Base-by-base conservation (phyloP, 2,113 vertebrate genomes). In the Nyctibius bracteatus region DNA sequence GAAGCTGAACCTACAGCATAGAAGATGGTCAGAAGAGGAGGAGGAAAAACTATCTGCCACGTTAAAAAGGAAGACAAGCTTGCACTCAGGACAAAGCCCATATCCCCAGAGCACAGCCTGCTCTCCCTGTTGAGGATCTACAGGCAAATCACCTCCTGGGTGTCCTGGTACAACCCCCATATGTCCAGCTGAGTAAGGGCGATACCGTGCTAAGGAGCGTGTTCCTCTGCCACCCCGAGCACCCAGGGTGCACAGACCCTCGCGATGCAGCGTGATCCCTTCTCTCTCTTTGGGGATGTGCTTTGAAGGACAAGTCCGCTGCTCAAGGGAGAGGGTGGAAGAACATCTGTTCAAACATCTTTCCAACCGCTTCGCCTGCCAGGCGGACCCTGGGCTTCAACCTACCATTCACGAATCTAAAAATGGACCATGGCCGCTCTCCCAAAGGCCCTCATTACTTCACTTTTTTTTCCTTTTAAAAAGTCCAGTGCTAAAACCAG, bases 231-330 rank as follows among this genome's bases (percentile, higher is more conserved):
- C 43, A 20, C 62, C 62, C 41, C 2, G 6, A 49, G 31, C 80
- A 27, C 17, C 25, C 2, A 1, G n/a, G 55, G 35, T 35, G 41
- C 47, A 21, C 46, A 62, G 67, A 62, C 49, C 21, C 18, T 41
- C 2, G 0, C 0, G 4, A 37, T 15, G 8, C 49, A 46, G 57
- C 9, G 5, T 1, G 5, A 43, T 46, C 17, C 43, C 37, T 85
- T 23, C 67, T 47, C 35, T 31, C 33, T n/a, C 37, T 23, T 4
- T 17, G 46, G 41, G 15, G 44, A 65, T 22, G 5, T 10, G 41
- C 52, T 73, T 14, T 17, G 22, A 85, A 57, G 14, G n/a, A 11
- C 31, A 75, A 49, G 47, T 19, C 33, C 9, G 2, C 4, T 35
- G 33, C 39, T 81, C 33, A 6, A 51, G 24, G 39, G 12, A 57